These are phyloP conservation scores for Aldabrachelys gigantea DNA, from an alignment of 2,113 vertebrate genomes.

Conservation along the genomic window DNA sequence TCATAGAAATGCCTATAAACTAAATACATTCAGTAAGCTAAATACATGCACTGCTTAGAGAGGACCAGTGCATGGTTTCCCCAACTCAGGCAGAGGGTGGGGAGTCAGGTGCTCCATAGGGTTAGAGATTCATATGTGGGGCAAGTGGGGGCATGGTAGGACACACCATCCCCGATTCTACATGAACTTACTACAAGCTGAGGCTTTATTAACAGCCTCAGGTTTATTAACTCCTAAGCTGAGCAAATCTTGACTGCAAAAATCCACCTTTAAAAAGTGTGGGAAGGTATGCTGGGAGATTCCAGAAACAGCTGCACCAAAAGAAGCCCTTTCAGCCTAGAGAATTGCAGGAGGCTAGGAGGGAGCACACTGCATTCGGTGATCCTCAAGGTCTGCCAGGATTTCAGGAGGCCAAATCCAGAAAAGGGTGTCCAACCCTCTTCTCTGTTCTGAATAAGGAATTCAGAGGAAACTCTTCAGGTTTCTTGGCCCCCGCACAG, in stretches of 20 bases:
- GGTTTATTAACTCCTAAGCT: not conserved
- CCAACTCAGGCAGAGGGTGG: rapidly evolving
- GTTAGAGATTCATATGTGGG: not conserved
- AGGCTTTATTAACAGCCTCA: not conserved
- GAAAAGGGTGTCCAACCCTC: not conserved
- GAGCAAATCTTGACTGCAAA: not conserved
- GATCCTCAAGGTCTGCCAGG: not conserved
- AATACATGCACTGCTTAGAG: not conserved
- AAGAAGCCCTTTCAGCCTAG: not conserved
- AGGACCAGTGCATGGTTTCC: not conserved
- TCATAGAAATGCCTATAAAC: not conserved
- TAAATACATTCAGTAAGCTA: not conserved
- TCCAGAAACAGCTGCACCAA: not conserved
- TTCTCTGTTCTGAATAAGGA: not conserved
- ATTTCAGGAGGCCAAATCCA: not conserved
- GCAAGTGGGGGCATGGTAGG: not conserved
- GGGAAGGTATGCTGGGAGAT: not conserved
- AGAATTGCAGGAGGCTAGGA: not conserved
- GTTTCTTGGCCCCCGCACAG: not conserved
- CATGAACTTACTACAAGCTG: not conserved
- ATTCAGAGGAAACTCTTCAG: not conserved
- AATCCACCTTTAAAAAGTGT: not conserved
- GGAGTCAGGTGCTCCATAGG: not conserved
- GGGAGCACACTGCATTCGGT: not conserved
- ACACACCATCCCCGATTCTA: not conserved